A percentile compares a stretch with the other conserved stretches of the same genome.
These are phyloP conservation scores for Hylyphantes graminicola DNA, from an alignment of 1,140 invertebrate species.

Conservation along the genomic window DNA sequence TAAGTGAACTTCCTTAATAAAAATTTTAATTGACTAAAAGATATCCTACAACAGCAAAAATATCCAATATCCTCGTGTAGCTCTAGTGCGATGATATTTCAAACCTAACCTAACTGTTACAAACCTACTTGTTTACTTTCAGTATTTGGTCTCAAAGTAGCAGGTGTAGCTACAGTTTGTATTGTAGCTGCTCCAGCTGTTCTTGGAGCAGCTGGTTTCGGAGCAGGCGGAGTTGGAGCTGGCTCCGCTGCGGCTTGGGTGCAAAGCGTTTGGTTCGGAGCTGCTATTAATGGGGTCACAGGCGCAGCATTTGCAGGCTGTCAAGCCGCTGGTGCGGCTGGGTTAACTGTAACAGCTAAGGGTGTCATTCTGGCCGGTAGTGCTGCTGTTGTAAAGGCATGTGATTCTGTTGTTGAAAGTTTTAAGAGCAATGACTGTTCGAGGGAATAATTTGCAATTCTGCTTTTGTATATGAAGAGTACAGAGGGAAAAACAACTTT, in stretches of 20 bases:
- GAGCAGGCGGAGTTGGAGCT: conserved; percentile 23
- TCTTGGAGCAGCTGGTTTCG: conserved; percentile 17
- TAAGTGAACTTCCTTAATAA: too few species aligned
- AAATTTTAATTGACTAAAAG: too few species aligned
- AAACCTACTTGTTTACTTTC: background rate
- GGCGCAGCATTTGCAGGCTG: conserved; percentile 8
- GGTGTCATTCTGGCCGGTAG: background rate
- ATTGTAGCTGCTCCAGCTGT: background rate
- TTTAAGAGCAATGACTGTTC: background rate
- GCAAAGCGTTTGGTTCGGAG: conserved; percentile 4
- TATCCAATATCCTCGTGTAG: too few species aligned
- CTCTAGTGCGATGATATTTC: too few species aligned
- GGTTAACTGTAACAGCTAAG: background rate
- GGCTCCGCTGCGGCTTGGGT: conserved; percentile 30
- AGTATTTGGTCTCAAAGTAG: conserved; percentile 12
- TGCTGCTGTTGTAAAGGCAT: background rate
- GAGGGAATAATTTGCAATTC: too few species aligned
- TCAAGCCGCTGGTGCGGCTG: conserved; percentile 36
- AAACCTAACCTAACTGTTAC: too few species aligned
- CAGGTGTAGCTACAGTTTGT: background rate
- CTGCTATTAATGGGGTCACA: background rate
- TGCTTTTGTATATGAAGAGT: too few species aligned
- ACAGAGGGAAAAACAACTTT: too few species aligned
- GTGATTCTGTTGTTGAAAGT: background rate
- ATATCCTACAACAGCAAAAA: too few species aligned